Evolutionary conservation across 92 coral and sea anemone genomes (phyloP).

Genomic region (Siderastrea siderea): DNA sequence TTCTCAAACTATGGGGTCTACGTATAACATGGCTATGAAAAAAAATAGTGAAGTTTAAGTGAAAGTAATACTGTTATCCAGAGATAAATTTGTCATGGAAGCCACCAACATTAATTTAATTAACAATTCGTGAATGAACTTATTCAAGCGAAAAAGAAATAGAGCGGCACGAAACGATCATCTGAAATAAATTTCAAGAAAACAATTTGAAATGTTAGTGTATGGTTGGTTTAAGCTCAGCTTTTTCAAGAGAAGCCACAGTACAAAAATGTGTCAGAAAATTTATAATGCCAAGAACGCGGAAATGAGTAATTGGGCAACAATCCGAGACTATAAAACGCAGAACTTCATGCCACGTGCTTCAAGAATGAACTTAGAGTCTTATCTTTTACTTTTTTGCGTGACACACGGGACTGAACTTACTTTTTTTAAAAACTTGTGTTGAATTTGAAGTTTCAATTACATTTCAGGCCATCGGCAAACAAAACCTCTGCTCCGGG

Average conservation of each 20-base stretch:
- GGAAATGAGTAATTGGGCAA: slow-evolving; percentile 4
- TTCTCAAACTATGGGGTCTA: too few relatives aligned
- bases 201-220: not conserved
- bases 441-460: not conserved
- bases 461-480: slow-evolving; percentile 2
- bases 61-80: too few relatives aligned
- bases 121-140: not conserved
- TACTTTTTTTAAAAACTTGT: not conserved
- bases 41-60: too few relatives aligned
- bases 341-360: not conserved
- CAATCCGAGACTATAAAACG: slow-evolving; percentile 3
- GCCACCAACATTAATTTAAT: too few relatives aligned
- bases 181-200: not conserved
- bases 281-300: slow-evolving; percentile 9
- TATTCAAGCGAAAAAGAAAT: not conserved
- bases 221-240: not conserved
- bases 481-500: slow-evolving; percentile 2
- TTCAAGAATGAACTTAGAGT: not conserved
- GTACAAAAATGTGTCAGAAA: not conserved
- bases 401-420: not conserved
- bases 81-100: too few relatives aligned
- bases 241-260: not conserved
- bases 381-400: not conserved
- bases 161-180: not conserved
- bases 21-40: too few relatives aligned